Base-by-base conservation (phyloP, 2,113 vertebrate species). In the Equus przewalskii region DNA sequence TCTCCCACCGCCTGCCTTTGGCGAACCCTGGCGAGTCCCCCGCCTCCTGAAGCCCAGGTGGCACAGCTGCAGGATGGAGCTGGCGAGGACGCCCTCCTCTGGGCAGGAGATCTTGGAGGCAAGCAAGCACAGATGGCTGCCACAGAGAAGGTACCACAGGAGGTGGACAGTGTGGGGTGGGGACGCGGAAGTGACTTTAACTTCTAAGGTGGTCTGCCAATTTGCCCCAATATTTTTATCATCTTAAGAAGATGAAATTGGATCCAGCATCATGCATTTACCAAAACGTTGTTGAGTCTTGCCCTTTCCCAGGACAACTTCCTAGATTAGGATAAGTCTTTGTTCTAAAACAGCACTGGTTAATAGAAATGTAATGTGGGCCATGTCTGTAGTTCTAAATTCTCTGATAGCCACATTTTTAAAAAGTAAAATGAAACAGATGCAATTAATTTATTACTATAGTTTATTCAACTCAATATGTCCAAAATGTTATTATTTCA, bases 141-240 rank as follows among this genome's bases (percentile, higher is more conserved):
- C 1, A 36, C 36, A 26, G 0, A 56, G 44, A 76, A n/a, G 19
- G 54, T 3, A 2, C 62, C 16, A 1, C 1, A 12, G 8, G 2
- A 2, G 2, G 12, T 44, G 56, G 33, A 75, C 14, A 11, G 5
- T 2, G 4, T 36, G 4, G 2, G 26, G 4, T 36, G 67, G 22
- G 33, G 86, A 41, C 9, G 1, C 0, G 1, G 33, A 46, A 28
- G 4, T 4, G 79, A 75, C 49, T 22, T 16, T 46, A 58, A 62
- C 72, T n/a, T 89, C 51, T 28, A 33, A 69, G 26, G 33, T 46
- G 2, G 41, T 46, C n/a, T 76, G 51, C 41, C 44, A 33, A 30
- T 33, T 87, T 70, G 16, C 79, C 36, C 18, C 28, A 72, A 30
- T 24, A 30, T 62, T 44, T 89, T 84, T 51, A 41, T 30, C 78